These are phyloP conservation scores for Mercenaria mercenaria DNA, from an alignment of 1,140 invertebrate genomes.

Conservation along the genomic window DNA sequence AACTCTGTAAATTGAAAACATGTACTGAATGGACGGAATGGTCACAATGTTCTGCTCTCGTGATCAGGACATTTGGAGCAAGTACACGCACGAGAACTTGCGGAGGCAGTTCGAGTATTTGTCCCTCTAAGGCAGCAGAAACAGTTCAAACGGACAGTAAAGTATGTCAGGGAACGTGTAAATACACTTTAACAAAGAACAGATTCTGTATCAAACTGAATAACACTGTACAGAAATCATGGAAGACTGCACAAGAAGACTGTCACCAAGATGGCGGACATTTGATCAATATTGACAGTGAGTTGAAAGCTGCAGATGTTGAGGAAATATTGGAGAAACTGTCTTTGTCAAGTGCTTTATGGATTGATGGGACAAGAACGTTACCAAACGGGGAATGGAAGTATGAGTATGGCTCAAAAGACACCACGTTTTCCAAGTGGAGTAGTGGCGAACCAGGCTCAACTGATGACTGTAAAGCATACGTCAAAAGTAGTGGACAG, in stretches of 20 bases:
- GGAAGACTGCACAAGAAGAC: background rate
- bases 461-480: background rate
- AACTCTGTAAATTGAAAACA: background rate
- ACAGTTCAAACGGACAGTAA: background rate
- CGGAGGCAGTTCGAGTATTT: background rate
- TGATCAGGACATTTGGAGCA: background rate
- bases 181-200: background rate
- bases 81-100: background rate
- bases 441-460: background rate
- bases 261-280: background rate
- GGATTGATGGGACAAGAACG: background rate
- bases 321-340: background rate
- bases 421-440: background rate
- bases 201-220: background rate
- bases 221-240: background rate
- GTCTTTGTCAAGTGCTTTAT: background rate
- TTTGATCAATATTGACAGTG: background rate
- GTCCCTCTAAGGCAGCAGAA: background rate
- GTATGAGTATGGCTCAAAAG: background rate
- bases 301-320: background rate
- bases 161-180: background rate
- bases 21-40: background rate
- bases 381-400: background rate
- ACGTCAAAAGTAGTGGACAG: background rate
- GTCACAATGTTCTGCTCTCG: background rate